These are phyloP conservation scores for Natator depressus DNA, from an alignment of 2,113 vertebrate genomes.

Conservation along the genomic window DNA sequence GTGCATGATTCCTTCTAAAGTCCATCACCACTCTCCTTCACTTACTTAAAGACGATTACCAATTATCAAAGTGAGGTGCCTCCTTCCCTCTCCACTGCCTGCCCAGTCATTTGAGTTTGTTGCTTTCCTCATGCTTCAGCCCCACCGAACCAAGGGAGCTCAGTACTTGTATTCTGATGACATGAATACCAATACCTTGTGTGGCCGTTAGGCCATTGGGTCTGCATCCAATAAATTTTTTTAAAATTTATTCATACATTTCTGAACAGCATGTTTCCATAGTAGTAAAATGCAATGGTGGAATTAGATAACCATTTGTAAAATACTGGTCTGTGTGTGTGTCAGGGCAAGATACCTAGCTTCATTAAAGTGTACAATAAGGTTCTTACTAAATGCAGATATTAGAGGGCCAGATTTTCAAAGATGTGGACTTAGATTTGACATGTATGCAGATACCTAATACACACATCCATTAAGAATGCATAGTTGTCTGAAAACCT, in stretches of 20 bases:
- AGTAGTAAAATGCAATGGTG: neutral
- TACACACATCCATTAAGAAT: neutral
- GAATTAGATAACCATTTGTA: neutral
- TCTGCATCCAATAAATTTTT: neutral
- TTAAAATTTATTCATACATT: neutral
- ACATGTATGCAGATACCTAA: neutral
- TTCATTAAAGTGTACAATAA: neutral
- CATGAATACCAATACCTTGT: neutral
- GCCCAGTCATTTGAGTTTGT: rapidly evolving
- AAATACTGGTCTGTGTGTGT: neutral
- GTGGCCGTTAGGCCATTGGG: neutral
- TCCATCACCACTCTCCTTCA: neutral
- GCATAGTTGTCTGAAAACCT: neutral
- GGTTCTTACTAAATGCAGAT: neutral
- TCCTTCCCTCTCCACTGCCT: neutral
- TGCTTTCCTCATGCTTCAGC: neutral
- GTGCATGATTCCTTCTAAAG: neutral
- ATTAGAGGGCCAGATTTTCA: neutral
- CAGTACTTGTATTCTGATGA: neutral
- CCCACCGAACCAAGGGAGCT: neutral
- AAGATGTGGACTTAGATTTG: neutral
- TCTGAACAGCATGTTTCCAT: neutral
- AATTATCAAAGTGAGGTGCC: neutral
- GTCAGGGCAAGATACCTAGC: neutral
- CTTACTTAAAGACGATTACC: neutral